A percentile compares a stretch with the other conserved stretches of the same genome.
Evolutionary conservation across 2,113 vertebrate species (phyloP).

Genomic region (Mixornis gularis): DNA sequence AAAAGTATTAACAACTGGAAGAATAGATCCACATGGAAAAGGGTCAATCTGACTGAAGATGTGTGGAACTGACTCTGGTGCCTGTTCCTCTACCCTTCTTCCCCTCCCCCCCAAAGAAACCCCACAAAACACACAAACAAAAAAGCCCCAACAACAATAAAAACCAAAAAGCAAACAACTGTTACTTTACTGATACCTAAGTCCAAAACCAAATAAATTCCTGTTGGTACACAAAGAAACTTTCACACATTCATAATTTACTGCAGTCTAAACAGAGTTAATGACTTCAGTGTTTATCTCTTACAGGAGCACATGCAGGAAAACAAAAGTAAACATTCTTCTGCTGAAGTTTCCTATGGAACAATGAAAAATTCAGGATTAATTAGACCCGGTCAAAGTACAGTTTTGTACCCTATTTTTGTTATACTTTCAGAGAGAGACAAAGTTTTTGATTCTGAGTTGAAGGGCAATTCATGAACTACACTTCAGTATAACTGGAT

Average conservation of each 20-base stretch:
- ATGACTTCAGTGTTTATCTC: background rate
- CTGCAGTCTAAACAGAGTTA: background rate
- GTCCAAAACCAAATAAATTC: background rate
- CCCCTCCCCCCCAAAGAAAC: fast-evolving
- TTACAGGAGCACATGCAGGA: background rate
- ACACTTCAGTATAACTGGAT: background rate
- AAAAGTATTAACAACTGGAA: background rate
- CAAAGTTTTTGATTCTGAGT: background rate
- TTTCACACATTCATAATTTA: background rate
- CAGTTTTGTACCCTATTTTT: background rate
- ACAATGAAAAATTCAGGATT: background rate
- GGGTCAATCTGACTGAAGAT: background rate
- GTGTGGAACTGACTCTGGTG: background rate
- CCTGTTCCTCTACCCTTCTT: background rate
- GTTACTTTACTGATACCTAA: background rate
- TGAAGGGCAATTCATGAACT: background rate
- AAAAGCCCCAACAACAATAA: background rate
- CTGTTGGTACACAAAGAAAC: background rate
- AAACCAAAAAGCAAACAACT: background rate
- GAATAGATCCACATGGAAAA: background rate
- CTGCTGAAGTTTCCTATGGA: background rate
- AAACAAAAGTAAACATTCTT: background rate
- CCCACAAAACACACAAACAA: background rate
- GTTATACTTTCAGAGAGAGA: background rate
- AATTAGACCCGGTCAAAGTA: background rate